Evolutionary conservation across 1,140 invertebrate genomes (phyloP).

Genomic region (Pinna nobilis): DNA sequence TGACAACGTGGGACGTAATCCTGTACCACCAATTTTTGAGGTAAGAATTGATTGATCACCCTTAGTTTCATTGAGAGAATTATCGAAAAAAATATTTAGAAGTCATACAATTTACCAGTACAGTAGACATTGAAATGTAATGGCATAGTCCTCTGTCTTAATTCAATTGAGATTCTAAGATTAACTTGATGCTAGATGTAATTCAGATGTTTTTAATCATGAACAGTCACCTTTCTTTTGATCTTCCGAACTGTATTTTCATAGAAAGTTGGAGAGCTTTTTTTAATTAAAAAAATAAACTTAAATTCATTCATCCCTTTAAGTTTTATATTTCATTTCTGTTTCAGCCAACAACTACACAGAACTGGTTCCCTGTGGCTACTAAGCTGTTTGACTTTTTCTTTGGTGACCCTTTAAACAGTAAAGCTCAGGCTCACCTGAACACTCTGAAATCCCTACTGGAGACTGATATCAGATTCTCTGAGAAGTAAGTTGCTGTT

Average conservation of each 20-base stretch:
- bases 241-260: too few relatives aligned
- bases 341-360: constrained; percentile 78
- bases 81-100: too few relatives aligned
- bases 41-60: constrained; percentile 66
- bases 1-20: constrained; percentile 85
- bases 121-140: too few relatives aligned
- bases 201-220: too few relatives aligned
- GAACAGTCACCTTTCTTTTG: too few relatives aligned
- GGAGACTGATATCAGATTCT: constrained; percentile 85
- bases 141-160: too few relatives aligned
- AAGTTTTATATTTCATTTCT: neutral
- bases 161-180: too few relatives aligned
- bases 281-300: neutral
- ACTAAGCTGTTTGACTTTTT: constrained; percentile 78
- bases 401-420: constrained; percentile 73
- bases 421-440: constrained; percentile 67
- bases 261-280: too few relatives aligned
- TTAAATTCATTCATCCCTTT: neutral
- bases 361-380: constrained; percentile 79
- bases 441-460: constrained; percentile 73
- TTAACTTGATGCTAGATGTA: too few relatives aligned
- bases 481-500: constrained; percentile 70
- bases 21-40: constrained; percentile 80
- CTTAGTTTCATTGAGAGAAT: neutral
- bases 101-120: too few relatives aligned